Evolutionary conservation across 2,797 vertebrate species (phyloP), one percentile per base, ranked within the genome.

Genomic region (Myotis vivesi): DNA sequence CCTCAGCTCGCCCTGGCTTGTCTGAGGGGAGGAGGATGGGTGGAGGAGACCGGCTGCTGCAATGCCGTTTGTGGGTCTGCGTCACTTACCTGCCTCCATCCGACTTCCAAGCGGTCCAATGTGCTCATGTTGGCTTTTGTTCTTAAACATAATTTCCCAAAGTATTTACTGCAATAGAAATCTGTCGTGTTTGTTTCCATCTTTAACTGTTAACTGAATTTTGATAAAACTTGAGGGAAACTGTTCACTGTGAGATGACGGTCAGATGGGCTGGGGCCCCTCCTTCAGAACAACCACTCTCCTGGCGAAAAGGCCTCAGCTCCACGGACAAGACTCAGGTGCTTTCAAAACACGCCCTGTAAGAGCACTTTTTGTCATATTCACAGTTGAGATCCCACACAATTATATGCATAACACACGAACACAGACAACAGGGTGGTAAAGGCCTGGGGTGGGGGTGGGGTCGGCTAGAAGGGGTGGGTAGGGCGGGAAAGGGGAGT

Each of bases 61-160:
- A 33, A 19, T 2, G 44, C 6, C 0, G 9, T 44, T 66, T 17
- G 59, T 13, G 6, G 51, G n/a, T 9, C 38, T 44, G 28, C 0
- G 0, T 30, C 38, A 6, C 49, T 36, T 57, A 44, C 6, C 5
- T 23, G 69, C 59, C 69, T 77, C 76, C 51, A 8, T 51, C 44
- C 2, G 3, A n/a, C 76, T 87, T 53, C 36, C 28, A 22, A 4
- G 73, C 72, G 12, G 33, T 46, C 53, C n/a, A 9, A 23, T 38
- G 25, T 20, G 36, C 20, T 49, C 23, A 20, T 2, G 30, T 57
- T 91, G n/a, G 68, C 8, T 86, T 71, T 38, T 49, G 41, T 87
- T 89, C 68, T 76, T 49, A 41, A 89, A 87, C 72, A 62, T 28
- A 33, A 73, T 90, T 79, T 85, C 77, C 41, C 20, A 64, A 71